Conservation (phyloP, 2,113 vertebrate species). For the Archocentrus centrarchus region DNA sequence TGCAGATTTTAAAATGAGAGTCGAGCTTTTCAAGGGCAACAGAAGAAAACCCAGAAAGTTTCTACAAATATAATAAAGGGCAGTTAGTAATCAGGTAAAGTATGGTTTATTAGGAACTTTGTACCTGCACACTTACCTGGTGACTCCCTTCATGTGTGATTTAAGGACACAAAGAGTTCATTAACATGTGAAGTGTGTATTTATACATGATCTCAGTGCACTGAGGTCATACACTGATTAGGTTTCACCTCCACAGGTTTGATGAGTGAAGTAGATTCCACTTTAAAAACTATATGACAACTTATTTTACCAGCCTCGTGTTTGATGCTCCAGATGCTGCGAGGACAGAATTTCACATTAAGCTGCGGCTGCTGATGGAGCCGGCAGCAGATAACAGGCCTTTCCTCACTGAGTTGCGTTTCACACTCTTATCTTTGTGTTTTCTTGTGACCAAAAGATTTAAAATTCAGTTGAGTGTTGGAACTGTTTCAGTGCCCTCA, state of each 20-base stretch:
- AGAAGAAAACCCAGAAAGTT: not conserved
- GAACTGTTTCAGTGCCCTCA: not conserved
- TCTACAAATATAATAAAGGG: too few species aligned
- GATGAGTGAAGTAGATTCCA: not conserved
- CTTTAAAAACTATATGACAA: not conserved
- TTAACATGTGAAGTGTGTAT: too few species aligned
- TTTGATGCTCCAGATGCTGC: not conserved
- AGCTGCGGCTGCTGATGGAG: too few species aligned
- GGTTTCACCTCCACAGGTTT: too few species aligned
- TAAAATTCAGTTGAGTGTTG: not conserved
- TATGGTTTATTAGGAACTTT: not conserved
- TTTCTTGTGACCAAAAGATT: not conserved
- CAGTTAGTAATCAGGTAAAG: not conserved
- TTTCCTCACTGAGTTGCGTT: not conserved
- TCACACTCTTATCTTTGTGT: not conserved
- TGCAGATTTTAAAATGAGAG: not conserved
- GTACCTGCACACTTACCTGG: not conserved
- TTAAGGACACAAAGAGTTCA: too few species aligned
- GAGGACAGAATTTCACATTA: not conserved
- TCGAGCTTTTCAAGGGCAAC: not conserved
- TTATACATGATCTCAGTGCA: not conserved
- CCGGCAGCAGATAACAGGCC: not conserved
- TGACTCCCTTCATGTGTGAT: too few species aligned
- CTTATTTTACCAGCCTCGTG: not conserved
- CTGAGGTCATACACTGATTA: too few species aligned